Evolutionary conservation across 2,888 invertebrate species (phyloP), one percentile per base, ranked within the genome.

Genomic region (Diaphora mendica): DNA sequence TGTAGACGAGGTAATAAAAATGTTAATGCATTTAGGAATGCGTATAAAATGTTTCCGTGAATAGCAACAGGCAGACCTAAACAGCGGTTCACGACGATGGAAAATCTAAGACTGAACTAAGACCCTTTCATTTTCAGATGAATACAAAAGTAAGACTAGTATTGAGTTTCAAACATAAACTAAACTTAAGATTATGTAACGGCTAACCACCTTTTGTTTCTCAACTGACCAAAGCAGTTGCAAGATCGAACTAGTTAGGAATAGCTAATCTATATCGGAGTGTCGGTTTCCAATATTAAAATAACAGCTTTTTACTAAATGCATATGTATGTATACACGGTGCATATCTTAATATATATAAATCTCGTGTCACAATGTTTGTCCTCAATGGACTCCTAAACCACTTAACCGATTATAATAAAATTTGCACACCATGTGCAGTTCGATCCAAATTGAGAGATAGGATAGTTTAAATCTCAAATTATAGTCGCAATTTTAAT

Each of bases 161-260:
- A 76, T 82, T 82, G 82, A 42, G 26, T n/a, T 87, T 86, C 76
- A 85, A 84, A 78, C 76, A 78, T 75, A 78, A 81, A 78, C 82
- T 85, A 84, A 88, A 82, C 85, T 87, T 87, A 82, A 86, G 81
- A 87, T 93, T 92, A 93, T 90, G 91, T 90, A 93, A 93, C 80
- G 69, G 71, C 76, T 79, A 80, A 87, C 85, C 86, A 89, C 87
- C 87, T 87, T 88, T 85, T 82, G 87, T 91, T 92, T 91, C 91
- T 90, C 89, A 86, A 76, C 67, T 71, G 82, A 86, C 86, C 82
- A 86, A 85, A 84, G 77, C 79, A 72, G 80, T 55, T 79, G 86
- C 91, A 86, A 86, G 91, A 87, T 78, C 68, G 64, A 84, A 89
- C 92, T 86, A 89, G 91, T 89, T 89, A 51, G 23, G 23, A 20